Conservation (phyloP, 2,113 vertebrate species). For the Eubucco bourcierii region DNA sequence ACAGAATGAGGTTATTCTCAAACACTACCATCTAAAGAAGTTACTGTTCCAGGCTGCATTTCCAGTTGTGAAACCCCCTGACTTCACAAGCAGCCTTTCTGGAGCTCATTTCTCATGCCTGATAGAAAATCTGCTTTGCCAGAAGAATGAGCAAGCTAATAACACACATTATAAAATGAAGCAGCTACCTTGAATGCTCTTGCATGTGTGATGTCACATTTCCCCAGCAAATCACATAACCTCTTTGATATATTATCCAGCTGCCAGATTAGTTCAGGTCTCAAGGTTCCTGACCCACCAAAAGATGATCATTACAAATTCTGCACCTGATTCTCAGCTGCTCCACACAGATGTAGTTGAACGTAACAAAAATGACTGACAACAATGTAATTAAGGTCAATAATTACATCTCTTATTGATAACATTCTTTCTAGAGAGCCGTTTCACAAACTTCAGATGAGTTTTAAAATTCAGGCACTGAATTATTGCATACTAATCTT, state of each 20-base stretch:
- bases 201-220: not conserved
- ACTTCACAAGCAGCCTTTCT: not conserved
- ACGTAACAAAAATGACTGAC: not conserved
- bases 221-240: not conserved
- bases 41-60: not conserved
- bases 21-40: not conserved
- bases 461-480: not conserved
- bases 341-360: not conserved
- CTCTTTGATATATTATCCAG: not conserved
- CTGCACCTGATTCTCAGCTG: not conserved
- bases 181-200: not conserved
- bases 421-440: not conserved
- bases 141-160: not conserved
- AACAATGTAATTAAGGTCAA: not conserved
- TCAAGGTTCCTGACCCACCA: not conserved
- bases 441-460: not conserved
- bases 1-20: constrained; percentile 36
- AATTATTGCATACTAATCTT: not conserved
- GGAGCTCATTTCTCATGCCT: not conserved
- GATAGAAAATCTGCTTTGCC: not conserved
- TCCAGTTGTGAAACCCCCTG: not conserved
- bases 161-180: not conserved
- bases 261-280: not conserved
- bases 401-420: not conserved
- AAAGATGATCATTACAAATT: not conserved